Evolutionary conservation across 2,113 vertebrate genomes (phyloP), one percentile per base, ranked within the genome.

Genomic region (Pangasianodon hypophthalmus): DNA sequence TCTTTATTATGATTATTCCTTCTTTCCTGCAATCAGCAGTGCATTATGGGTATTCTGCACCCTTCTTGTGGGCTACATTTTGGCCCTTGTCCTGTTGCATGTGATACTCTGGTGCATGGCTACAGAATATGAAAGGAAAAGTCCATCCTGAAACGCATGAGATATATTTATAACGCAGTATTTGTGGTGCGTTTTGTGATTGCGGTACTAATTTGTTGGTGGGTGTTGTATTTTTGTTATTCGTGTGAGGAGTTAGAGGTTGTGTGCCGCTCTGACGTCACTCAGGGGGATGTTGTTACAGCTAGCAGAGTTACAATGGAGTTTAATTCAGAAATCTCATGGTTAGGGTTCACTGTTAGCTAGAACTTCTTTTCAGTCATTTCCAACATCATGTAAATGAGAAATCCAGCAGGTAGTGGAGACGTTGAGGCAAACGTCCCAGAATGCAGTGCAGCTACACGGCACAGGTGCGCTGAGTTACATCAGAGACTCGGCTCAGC

Each of bases 31-130:
- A 16, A 80, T 7, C 77, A 80, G 24, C 77, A 80, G 26, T 29
- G 77, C 24, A 80, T 50, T 6, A 29, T 80, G 77, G 77, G 77
- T 29, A 80, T 80, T 75, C 71, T 75, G 41, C 71, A 75, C 77
- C 46, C 19, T 29, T 13, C 46, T 46, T 13, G 4, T 11, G 21
- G 73, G 32, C 67, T 44, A 7, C 37, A 41, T 32, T 41, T 41
- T 62, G 9, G 7, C 64, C n/a, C 0, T 3, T 69, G 3, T 73
- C 71, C 16, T 73, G 32, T 41, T 44, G 7, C 69, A 73, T 37
- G 32, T 41, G 69, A 71, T 19, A 14, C 19, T 71, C 32, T 41
- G 16, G 71, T 1, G 14, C 18, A 21, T 75, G 71, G 71, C 7
- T 13, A 48, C 4, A 14, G 10, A 48, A 29, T 5, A 48, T 41